A percentile compares a stretch with the other conserved stretches of the same genome.
phyloP scores from a whole-genome alignment of 2,113 vertebrate genomes.

The Calidris pugnax region DNA sequence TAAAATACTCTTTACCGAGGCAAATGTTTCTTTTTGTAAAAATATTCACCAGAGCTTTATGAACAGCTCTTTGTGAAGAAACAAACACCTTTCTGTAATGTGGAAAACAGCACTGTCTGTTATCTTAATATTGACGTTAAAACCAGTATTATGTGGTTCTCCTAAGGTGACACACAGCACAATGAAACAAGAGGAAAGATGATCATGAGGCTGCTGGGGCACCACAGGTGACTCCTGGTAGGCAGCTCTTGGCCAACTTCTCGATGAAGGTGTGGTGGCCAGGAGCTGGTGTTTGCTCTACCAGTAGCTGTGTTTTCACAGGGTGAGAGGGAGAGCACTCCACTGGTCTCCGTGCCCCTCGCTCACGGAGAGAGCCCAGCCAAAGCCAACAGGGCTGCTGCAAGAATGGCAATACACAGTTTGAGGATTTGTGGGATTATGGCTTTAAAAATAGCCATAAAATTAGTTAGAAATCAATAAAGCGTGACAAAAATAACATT shows the following conservation, averaged over 20 bases:
- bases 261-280: rapidly evolving
- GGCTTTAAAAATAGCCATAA: neutral
- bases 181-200: neutral
- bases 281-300: rapidly evolving
- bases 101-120: neutral
- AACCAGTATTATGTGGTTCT: neutral
- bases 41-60: neutral
- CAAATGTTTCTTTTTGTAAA: neutral
- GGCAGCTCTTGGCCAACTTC: neutral
- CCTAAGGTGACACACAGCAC: neutral
- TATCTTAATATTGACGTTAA: neutral
- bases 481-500: neutral
- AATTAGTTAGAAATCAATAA: neutral
- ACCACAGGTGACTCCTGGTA: neutral
- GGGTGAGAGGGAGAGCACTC: rapidly evolving
- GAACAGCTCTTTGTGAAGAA: neutral
- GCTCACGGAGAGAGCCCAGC: rapidly evolving
- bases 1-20: neutral
- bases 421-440: neutral
- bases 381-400: neutral
- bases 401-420: neutral
- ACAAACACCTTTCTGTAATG: rapidly evolving
- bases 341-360: neutral
- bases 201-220: neutral
- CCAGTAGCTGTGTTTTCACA: neutral